Evolutionary conservation across 1,140 invertebrate species (phyloP).

Genomic region (Pogonomyrmex barbatus): DNA sequence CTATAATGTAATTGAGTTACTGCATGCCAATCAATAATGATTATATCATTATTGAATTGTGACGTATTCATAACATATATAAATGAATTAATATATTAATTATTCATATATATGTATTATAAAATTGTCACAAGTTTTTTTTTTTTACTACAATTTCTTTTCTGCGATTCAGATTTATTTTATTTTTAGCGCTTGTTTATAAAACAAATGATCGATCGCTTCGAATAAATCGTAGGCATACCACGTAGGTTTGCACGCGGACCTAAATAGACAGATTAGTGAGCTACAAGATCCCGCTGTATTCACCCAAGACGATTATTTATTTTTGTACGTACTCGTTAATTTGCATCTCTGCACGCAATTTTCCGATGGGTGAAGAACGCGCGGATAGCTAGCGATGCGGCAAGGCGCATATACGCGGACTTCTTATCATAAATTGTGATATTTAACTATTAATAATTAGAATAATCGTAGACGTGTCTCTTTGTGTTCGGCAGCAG

Average conservation of each 20-base stretch:
- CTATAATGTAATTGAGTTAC: not conserved
- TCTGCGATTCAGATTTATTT: not conserved
- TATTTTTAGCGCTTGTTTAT: conserved; percentile 9
- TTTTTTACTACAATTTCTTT: conserved; percentile 5
- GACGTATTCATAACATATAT: not conserved
- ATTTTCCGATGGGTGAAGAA: conserved; percentile 36
- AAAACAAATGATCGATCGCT: conserved; percentile 16
- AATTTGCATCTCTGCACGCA: conserved; percentile 56
- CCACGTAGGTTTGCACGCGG: not conserved
- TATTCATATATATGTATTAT: not conserved
- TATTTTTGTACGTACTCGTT: conserved; percentile 73
- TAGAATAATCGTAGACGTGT: conserved; percentile 72
- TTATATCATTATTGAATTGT: not conserved
- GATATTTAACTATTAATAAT: conserved; percentile 80
- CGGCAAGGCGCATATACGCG: conserved; percentile 56
- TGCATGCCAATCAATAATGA: not conserved
- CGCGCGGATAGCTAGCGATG: conserved; percentile 33
- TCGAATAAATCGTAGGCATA: conserved; percentile 11
- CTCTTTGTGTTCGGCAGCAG: conserved; percentile 60
- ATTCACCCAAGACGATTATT: conserved; percentile 65
- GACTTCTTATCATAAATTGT: conserved; percentile 82
- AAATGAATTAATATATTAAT: conserved; percentile 10
- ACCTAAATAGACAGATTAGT: conserved; percentile 24
- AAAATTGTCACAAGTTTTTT: not conserved
- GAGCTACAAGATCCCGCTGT: conserved; percentile 47